phyloP scores from a whole-genome alignment of 2,888 invertebrate species.

The Peribatodes rhomboidaria region DNA sequence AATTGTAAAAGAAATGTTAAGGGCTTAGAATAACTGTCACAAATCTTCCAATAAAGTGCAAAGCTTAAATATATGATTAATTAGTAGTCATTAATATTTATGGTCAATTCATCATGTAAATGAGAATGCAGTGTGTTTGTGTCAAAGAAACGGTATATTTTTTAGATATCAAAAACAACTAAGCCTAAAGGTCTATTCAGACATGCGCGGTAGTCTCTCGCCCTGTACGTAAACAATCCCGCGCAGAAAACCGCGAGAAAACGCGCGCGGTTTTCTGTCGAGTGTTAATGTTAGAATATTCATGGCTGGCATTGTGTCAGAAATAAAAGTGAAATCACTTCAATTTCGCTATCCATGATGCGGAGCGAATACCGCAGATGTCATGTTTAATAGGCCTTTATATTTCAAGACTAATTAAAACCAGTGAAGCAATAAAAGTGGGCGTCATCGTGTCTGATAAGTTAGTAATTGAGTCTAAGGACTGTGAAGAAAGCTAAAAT shows the following conservation, averaged over 20 bases:
- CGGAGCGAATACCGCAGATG: background rate
- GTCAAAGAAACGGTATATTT: background rate
- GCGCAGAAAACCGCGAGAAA: background rate
- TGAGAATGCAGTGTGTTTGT: constrained; percentile 7
- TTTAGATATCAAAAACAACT: too few relatives aligned
- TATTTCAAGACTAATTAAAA: constrained; percentile 2
- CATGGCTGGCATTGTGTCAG: too few relatives aligned
- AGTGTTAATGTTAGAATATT: too few relatives aligned
- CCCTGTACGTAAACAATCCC: background rate
- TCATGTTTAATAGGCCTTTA: constrained; percentile 5
- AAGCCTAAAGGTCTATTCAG: constrained; percentile 1
- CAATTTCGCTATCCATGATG: background rate
- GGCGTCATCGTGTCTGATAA: background rate
- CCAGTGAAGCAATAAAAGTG: constrained; percentile 17
- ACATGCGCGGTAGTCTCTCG: background rate
- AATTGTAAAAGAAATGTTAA: constrained; percentile 1
- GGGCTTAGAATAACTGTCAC: constrained; percentile 17
- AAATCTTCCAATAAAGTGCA: constrained; percentile 24
- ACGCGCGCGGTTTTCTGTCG: too few relatives aligned
- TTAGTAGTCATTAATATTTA: background rate
- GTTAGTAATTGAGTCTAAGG: background rate
- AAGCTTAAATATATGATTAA: constrained; percentile 1
- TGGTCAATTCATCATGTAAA: constrained; percentile 10
- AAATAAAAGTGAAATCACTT: too few relatives aligned
- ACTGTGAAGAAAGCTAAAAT: background rate